Evolutionary conservation across 2,113 vertebrate species (phyloP), one percentile per base, ranked within the genome.

Genomic region (Thomomys bottae): DNA sequence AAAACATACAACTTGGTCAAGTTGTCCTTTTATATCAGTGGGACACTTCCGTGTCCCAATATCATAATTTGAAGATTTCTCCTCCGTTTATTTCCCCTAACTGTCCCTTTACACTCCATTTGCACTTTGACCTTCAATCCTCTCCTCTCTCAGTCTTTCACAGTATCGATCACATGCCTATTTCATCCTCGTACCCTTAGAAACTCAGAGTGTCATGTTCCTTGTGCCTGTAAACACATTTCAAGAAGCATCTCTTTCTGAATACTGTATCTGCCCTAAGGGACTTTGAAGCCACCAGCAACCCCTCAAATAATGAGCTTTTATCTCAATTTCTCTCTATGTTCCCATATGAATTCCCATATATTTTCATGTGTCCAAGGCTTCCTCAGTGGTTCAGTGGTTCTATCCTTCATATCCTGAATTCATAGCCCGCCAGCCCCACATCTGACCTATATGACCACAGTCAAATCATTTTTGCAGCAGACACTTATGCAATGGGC

Each of bases 101-200:
- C 24, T 17, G 32, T 23, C 28, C 14, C 38, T 66, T 26, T 20
- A 12, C 7, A 38, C n/a, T 68, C 32, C 63, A 49, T 8, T 76
- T 36, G 8, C 5, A 57, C 1, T 63, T 36, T 68, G 3, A 21
- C 36, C 17, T 92, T 75, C 23, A 57, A 28, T 77, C 21, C 38
- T 30, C 67, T 8, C 8, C 57, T 72, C 34, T 68, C 30, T 90
- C 61, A 26, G 8, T 38, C 36, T 61, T 38, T 88, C 75, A 15
- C 21, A 36, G 66, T 81, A 34, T 28, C 42, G 77, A 6, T 59
- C 81, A 63, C 64, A 32, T 17, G 71, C 38, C 38, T 49, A 86
- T 84, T 68, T 90, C 71, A 42, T 57, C 78, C 5, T 72, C 45
- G n/a, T n/a, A n/a, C n/a, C n/a, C n/a, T n/a, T n/a, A n/a, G n/a